A percentile compares a stretch with the other conserved stretches of the same genome.
These are phyloP conservation scores for Gallinago stenura DNA, from an alignment of 2,797 vertebrate species.

Conservation along the genomic window DNA sequence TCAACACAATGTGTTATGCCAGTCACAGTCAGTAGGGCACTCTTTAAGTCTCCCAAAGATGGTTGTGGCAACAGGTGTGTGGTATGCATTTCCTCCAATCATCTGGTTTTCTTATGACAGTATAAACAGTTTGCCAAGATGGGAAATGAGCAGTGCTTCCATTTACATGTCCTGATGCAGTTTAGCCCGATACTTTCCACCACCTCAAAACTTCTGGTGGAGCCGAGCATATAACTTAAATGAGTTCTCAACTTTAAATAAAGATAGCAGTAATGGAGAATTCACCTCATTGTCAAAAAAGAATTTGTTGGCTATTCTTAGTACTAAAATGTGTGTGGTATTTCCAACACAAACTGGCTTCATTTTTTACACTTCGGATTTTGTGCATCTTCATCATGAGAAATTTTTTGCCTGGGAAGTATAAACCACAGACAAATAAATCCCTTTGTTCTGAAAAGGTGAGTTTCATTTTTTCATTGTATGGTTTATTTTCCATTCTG, in stretches of 20 bases:
- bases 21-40: neutral
- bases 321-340: neutral
- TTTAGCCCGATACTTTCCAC: neutral
- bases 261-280: neutral
- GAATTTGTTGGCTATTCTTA: neutral
- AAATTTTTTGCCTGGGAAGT: rapidly evolving
- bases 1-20: neutral
- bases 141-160: neutral
- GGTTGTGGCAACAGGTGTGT: neutral
- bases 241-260: neutral
- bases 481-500: neutral
- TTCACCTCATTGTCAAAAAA: neutral
- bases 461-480: neutral
- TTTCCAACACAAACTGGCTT: neutral
- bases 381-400: neutral
- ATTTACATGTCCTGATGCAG: rapidly evolving
- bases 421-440: neutral
- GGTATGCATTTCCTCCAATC: rapidly evolving
- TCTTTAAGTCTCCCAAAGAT: neutral
- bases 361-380: neutral
- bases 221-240: neutral
- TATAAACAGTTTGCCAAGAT: neutral
- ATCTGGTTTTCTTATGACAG: neutral
- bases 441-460: neutral
- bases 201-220: neutral